Base-by-base conservation (phyloP, 2,113 vertebrate genomes). In the Meriones unguiculatus region DNA sequence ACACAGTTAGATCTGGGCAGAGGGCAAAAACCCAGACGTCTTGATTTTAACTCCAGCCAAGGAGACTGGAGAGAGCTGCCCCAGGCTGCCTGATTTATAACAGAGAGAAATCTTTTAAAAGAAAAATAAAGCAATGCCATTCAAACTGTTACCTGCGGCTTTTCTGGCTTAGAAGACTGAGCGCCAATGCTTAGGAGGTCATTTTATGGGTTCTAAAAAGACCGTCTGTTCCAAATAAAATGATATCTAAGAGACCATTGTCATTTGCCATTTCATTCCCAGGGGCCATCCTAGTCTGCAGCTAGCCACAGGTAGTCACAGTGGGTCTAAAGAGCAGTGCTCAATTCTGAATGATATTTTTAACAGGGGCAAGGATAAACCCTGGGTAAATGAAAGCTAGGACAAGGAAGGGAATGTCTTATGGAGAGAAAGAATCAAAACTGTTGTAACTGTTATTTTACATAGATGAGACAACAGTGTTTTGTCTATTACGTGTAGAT, bases 71-170 rank as follows among this genome's bases (percentile, higher is more conserved):
- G n/a, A 85, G 24, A 65, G 50, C 41, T 70, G 24, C 32, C 57
- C 20, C 65, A 38, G 72, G 59, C 14, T 92, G 57, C 59, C 65
- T 77, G 81, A 80, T 81, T 96, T 86, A 88, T 17, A 88, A 30
- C 1, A 10, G 75, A 88, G 65, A 90, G 30, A 97, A 78, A 88
- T 72, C 50, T 92, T 95, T 85, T 38, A 81, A 90, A 84, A 92
- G 35, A 59, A 96, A 91, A 93, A 90, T 93, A 92, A 95, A 92
- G 78, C 50, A 88, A 32, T 54, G 65, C 6, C 81, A 92, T 28
- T 94, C 22, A 78, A 38, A 24, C 28, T 84, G 50, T 59, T 76
- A 91, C 32, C 95, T 81, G 50, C 4, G 20, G 38, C 59, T 76
- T 90, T 95, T 94, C 70, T 81, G 18, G 38, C 17, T 94, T 85